Evolutionary conservation across 2,797 vertebrate species (phyloP).

Genomic region (Emydoidea blandingii): DNA sequence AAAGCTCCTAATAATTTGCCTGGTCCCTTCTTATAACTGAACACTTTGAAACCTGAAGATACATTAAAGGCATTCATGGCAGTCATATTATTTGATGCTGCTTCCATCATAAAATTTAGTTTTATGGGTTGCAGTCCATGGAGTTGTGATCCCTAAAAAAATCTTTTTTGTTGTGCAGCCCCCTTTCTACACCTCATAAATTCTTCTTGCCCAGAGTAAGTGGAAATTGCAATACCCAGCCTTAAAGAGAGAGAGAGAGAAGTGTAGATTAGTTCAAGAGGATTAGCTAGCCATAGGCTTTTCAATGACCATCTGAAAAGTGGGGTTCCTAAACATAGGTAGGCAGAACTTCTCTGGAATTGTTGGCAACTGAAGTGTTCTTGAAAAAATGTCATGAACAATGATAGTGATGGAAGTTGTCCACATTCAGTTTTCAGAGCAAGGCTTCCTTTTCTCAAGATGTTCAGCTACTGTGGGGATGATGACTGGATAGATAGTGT

Average conservation of each 20-base stretch:
- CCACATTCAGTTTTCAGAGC: too few species aligned
- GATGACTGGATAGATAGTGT: too few species aligned
- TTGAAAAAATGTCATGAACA: too few species aligned
- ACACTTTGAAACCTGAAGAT: neutral
- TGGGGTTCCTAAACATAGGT: neutral
- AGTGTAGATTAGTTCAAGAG: neutral
- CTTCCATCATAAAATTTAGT: neutral
- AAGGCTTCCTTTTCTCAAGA: too few species aligned
- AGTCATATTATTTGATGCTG: neutral
- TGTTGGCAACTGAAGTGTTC: too few species aligned
- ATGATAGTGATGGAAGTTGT: too few species aligned
- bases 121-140: neutral
- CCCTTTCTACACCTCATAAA: neutral
- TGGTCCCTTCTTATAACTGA: neutral
- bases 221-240: neutral
- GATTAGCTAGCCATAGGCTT: neutral
- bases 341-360: too few species aligned
- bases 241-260: neutral
- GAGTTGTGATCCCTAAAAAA: neutral
- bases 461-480: too few species aligned
- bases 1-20: neutral
- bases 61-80: neutral
- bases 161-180: neutral
- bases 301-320: neutral
- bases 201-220: neutral